phyloP scores from a whole-genome alignment of 2,113 vertebrate species.

The Delphinapterus leucas region DNA sequence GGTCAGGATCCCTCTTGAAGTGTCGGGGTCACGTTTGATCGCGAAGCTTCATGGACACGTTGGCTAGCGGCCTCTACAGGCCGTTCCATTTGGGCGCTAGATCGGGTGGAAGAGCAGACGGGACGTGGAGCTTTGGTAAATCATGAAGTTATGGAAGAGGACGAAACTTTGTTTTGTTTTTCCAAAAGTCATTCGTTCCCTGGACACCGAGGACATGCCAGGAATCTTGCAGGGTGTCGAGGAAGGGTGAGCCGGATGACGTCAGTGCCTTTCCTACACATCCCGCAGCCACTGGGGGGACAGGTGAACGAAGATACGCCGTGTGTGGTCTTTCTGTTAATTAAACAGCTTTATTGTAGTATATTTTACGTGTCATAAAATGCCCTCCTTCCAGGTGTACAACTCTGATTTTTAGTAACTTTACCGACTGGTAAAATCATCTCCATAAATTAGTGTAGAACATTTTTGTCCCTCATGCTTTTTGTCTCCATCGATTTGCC shows the following conservation, averaged over 20 bases:
- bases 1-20: background rate
- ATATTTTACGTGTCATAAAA: background rate
- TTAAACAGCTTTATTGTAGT: background rate
- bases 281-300: background rate
- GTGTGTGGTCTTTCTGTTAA: background rate
- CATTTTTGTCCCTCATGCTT: background rate
- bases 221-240: background rate
- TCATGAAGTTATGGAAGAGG: background rate
- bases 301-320: background rate
- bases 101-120: background rate
- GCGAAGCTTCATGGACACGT: rapidly evolving
- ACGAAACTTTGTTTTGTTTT: background rate
- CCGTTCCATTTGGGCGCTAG: background rate
- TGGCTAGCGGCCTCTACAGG: background rate
- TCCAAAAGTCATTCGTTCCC: background rate
- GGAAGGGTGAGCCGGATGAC: background rate
- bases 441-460: background rate
- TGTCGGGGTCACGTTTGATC: background rate
- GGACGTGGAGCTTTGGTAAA: background rate
- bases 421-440: too few species aligned
- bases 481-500: background rate
- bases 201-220: background rate
- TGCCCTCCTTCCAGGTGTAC: background rate
- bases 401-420: background rate
- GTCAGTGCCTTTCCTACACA: background rate